Evolutionary conservation across 1,140 invertebrate species (phyloP), one percentile per base, ranked within the genome.

Genomic region (Nasonia giraulti): DNA sequence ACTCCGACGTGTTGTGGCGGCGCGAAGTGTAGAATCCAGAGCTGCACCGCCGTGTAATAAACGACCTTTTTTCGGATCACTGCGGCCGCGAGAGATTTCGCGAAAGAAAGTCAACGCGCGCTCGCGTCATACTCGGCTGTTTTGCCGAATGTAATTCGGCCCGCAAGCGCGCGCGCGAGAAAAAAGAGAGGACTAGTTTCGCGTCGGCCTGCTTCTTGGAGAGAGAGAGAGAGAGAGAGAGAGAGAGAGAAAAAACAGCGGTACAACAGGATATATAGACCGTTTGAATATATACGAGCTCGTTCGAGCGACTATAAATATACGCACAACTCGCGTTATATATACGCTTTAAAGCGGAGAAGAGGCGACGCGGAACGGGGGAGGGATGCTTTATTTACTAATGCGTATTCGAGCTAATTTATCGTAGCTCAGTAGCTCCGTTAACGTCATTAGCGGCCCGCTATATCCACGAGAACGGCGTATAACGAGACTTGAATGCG

Each of bases 361-460:
- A 44, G 27, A 27, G 10, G 40, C 0, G 40, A 44, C 10, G 55
- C 68, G 68, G n/a, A n/a, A n/a, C 5, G 8, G 11, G 7, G 23
- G 69, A 71, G 27, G 23, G 27, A 71, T 71, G 31, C 23, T 33
- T 77, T 27, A 23, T 50, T 77, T 77, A 77, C 75, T 77, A 27
- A 31, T 27, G 40, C 40, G 23, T 10, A 77, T n/a, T 23, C 44
- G n/a, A 47, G 40, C 10, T 50, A 77, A 77, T 77, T 77, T 77
- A 50, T 50, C n/a, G 33, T 27, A 27, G 31, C 12, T 4, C 33
- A 69, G n/a, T 23, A 11, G 68, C 68, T 69, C 47, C 14, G 47
- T 50, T 20, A 62, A n/a, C 55, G 40, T 44, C 40, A 44, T 44
- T 44, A 44, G 40, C 40, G 40, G 40, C 10, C 40, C 7, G 40